Evolutionary conservation across 92 coral and sea anemone genomes (phyloP), one percentile per base, ranked within the genome.

Genomic region (Porites divaricata): DNA sequence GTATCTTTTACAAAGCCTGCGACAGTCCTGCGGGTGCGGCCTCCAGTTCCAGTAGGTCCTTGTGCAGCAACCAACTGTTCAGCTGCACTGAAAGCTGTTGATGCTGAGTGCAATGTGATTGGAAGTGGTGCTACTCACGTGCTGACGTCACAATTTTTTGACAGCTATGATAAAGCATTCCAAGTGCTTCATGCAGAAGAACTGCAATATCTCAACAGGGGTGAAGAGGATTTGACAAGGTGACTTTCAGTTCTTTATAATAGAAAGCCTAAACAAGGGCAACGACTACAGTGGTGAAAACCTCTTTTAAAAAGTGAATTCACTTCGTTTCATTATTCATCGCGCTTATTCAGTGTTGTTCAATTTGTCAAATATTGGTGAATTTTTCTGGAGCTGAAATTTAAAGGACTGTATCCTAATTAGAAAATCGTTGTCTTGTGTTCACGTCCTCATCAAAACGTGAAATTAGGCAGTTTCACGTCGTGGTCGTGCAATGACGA

Each of bases 71-170:
- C 95, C 14, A 97, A 88, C 88, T 90, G 84, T 26, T 87, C 95
- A 0, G 89, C 98, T 63, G 99, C 99, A 23, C 63, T 97, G 67
- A 97, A 89, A 76, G 88, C 89, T 58, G 66, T 95, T 64, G 99
- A 97, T 81, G 88, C 90, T 28, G 99, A 97, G 10, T 76, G 93
- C 83, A 88, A 84, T 80, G 94, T 95, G 23, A 89, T 95, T 78
- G 98, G 97, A 9, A 88, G 85, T 53, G 98, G 97, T 8, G 70
- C 85, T 19, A 93, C 88, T 78, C 99, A 96, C 75, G 88, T 96
- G 35, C 84, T 96, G 71, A 75, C 81, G 77, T 74, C 93, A 23
- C 92, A 93, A 85, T 96, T 87, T 80, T 96, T 96, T 83, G 92
- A 96, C 21, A 90, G 89, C 78, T 90, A 94, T 67, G 88, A 95